A percentile compares a stretch with the other conserved stretches of the same genome.
Conservation (phyloP, 2,113 vertebrate species). For the Notarius quadriscutis region DNA sequence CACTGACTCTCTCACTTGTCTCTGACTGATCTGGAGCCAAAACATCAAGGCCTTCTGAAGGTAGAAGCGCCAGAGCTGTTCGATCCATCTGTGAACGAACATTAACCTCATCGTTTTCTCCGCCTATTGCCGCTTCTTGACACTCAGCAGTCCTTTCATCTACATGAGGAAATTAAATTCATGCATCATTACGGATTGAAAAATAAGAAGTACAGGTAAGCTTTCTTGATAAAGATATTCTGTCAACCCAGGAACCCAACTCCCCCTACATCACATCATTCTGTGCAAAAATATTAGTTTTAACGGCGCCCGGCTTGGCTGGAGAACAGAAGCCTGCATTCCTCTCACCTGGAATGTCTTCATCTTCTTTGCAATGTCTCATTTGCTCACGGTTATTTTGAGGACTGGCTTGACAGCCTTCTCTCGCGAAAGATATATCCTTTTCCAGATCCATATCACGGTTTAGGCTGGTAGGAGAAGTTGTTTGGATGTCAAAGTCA, state of each 20-base stretch:
- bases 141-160: slow-evolving; percentile 46
- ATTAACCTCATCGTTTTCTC: slow-evolving; percentile 23
- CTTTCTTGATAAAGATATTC: slow-evolving; percentile 53
- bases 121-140: slow-evolving; percentile 33
- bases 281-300: slow-evolving; percentile 53
- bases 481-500: slow-evolving; percentile 20
- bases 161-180: slow-evolving; percentile 49
- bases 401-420: slow-evolving; percentile 16
- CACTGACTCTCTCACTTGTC: slow-evolving; percentile 19
- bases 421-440: slow-evolving; percentile 11
- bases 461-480: neutral
- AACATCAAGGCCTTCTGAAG: neutral
- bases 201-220: slow-evolving; percentile 53
- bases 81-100: slow-evolving; percentile 30
- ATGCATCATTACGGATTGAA: slow-evolving; percentile 47
- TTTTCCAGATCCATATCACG: slow-evolving; percentile 23
- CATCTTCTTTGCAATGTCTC: slow-evolving; percentile 19
- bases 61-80: slow-evolving; percentile 8
- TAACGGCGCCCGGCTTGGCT: slow-evolving; percentile 45
- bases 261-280: slow-evolving; percentile 46
- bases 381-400: slow-evolving; percentile 26
- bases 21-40: slow-evolving; percentile 27
- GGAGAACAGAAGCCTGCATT: slow-evolving; percentile 40
- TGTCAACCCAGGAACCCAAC: slow-evolving; percentile 44
- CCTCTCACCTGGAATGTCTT: slow-evolving; percentile 53